Evolutionary conservation across 1,140 invertebrate genomes (phyloP).

Genomic region (Manduca sexta): DNA sequence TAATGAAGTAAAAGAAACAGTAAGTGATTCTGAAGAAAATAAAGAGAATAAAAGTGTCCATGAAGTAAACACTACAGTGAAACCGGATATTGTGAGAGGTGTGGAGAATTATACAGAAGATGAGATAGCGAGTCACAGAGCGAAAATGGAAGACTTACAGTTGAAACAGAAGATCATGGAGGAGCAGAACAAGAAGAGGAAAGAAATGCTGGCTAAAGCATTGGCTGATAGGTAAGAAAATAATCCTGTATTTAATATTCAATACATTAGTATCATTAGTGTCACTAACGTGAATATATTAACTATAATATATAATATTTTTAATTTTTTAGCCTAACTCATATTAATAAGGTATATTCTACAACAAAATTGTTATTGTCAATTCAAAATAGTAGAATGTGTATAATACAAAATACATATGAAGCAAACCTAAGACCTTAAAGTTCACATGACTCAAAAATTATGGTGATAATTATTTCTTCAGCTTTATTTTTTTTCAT

Average conservation of each 20-base stretch:
- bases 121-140: conserved; percentile 48
- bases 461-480: too few relatives aligned
- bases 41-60: conserved; percentile 5
- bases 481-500: too few relatives aligned
- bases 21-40: conserved; percentile 18
- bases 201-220: conserved; percentile 80
- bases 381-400: too few relatives aligned
- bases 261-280: neutral
- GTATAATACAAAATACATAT: too few relatives aligned
- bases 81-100: conserved; percentile 51
- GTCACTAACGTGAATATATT: too few relatives aligned
- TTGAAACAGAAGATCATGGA: conserved; percentile 82
- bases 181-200: conserved; percentile 84
- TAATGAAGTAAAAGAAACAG: conserved; percentile 13
- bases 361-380: too few relatives aligned
- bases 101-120: conserved; percentile 55
- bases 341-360: too few relatives aligned
- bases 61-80: conserved; percentile 30
- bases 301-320: too few relatives aligned
- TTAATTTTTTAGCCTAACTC: too few relatives aligned
- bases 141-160: conserved; percentile 78
- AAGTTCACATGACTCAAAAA: too few relatives aligned
- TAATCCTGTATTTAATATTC: neutral
- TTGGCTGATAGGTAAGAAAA: conserved; percentile 78
- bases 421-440: too few relatives aligned